These are phyloP conservation scores for Alaudala cheleensis DNA, from an alignment of 2,113 vertebrate species.

Conservation along the genomic window DNA sequence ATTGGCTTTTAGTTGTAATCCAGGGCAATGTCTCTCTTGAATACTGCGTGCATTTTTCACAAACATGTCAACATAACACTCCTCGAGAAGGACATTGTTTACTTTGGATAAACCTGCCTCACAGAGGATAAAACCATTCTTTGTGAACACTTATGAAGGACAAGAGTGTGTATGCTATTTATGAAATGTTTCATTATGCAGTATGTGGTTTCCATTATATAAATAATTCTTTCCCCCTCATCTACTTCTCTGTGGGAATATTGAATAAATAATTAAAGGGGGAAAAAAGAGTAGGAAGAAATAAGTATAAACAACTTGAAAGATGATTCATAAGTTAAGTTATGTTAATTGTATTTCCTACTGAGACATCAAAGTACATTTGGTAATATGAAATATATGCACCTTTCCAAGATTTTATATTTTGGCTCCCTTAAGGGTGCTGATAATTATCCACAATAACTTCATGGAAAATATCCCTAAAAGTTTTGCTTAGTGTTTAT, in stretches of 20 bases:
- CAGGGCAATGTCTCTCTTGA: background rate
- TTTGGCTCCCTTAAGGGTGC: background rate
- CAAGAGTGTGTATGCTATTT: constrained; percentile 42
- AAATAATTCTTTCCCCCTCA: constrained; percentile 51
- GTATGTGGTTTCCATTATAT: constrained; percentile 39
- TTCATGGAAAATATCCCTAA: constrained; percentile 15
- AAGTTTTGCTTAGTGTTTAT: constrained; percentile 25
- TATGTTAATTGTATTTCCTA: constrained; percentile 50
- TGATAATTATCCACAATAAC: background rate
- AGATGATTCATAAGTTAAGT: constrained; percentile 50
- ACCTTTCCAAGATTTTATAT: constrained; percentile 40
- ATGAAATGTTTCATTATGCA: constrained; percentile 45
- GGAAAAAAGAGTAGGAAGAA: constrained; percentile 19
- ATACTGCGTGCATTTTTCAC: constrained; percentile 18
- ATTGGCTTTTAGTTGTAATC: constrained; percentile 7
- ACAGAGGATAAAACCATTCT: constrained; percentile 44
- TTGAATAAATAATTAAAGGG: constrained; percentile 54
- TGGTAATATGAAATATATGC: background rate
- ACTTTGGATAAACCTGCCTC: constrained; percentile 41
- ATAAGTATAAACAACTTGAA: constrained; percentile 60
- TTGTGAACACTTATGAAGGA: constrained; percentile 50
- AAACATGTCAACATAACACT: constrained; percentile 57
- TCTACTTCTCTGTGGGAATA: constrained; percentile 42
- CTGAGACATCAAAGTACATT: constrained; percentile 40
- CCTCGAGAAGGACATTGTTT: constrained; percentile 18